These are phyloP conservation scores for Aphyosemion australe DNA, from an alignment of 2,113 vertebrate species.

Conservation along the genomic window DNA sequence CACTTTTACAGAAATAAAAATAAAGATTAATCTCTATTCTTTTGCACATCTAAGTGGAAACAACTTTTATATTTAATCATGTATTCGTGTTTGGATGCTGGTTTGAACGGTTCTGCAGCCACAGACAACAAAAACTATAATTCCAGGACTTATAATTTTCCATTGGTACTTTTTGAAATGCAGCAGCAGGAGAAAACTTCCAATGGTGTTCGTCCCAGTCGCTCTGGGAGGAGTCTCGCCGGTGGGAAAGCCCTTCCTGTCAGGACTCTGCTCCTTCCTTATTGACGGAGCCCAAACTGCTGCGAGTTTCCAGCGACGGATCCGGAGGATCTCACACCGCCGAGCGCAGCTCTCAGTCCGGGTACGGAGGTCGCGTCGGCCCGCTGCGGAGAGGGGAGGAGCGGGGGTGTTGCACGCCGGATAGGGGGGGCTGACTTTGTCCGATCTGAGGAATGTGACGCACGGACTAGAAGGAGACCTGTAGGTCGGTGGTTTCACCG, in stretches of 20 bases:
- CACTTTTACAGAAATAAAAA: too few relatives aligned
- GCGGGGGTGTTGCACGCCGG: background rate
- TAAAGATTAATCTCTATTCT: too few relatives aligned
- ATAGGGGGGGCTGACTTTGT: constrained; percentile 15
- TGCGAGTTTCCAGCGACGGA: constrained; percentile 21
- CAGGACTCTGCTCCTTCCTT: constrained; percentile 43
- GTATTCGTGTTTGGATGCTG: too few relatives aligned
- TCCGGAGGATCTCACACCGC: constrained; percentile 27
- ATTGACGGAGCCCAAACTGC: constrained; percentile 16
- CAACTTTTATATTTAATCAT: too few relatives aligned
- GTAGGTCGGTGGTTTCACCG: constrained; percentile 19
- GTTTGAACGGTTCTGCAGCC: too few relatives aligned
- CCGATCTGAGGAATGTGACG: constrained; percentile 57
- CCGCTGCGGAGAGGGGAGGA: constrained; percentile 1
- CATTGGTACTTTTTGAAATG: constrained; percentile 42
- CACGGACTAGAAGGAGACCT: constrained; percentile 24
- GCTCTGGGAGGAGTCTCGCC: constrained; percentile 63
- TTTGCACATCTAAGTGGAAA: too few relatives aligned
- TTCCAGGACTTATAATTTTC: too few relatives aligned
- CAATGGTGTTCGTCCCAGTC: constrained; percentile 23
- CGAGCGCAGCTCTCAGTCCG: constrained; percentile 19
- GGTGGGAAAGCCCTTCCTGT: constrained; percentile 52
- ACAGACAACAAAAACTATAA: background rate
- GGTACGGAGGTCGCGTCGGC: constrained; percentile 1
- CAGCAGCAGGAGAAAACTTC: constrained; percentile 23